Conservation (phyloP, 37 sponge, comb jelly and placozoan species). For the Haliclona indistincta region DNA sequence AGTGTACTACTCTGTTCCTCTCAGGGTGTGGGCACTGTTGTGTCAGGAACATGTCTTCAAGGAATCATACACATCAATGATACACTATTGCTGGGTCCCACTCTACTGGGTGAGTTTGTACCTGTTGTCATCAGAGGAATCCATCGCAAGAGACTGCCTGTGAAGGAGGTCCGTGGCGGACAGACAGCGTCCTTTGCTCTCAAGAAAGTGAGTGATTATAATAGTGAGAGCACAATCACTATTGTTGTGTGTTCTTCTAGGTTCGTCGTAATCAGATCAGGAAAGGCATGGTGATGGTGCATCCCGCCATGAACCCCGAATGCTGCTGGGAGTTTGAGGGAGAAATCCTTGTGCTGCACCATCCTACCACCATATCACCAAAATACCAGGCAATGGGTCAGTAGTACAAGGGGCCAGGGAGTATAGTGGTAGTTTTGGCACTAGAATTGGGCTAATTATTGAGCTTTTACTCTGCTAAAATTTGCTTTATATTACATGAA, state of each 20-base stretch:
- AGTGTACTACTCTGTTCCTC: too few relatives aligned
- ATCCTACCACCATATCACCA: constrained; percentile 94
- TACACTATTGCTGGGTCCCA: constrained; percentile 90
- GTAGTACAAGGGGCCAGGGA: not conserved
- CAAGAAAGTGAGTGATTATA: constrained; percentile 70
- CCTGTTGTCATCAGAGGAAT: constrained; percentile 85
- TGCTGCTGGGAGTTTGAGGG: constrained; percentile 98
- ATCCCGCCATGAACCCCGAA: constrained; percentile 58
- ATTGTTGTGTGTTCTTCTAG: constrained; percentile 20
- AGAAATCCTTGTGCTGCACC: constrained; percentile 96
- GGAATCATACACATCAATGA: constrained; percentile 85
- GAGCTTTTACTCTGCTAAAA: too few relatives aligned
- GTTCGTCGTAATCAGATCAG: constrained; percentile 77
- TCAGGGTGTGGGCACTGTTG: constrained; percentile 95
- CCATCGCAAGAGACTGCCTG: constrained; percentile 96
- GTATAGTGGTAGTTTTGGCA: too few relatives aligned
- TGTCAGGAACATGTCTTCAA: constrained; percentile 94
- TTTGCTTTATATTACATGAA: too few relatives aligned
- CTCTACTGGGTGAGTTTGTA: constrained; percentile 83
- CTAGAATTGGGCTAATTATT: too few relatives aligned
- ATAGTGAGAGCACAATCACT: not conserved
- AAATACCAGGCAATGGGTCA: constrained; percentile 98
- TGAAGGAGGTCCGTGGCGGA: constrained; percentile 88
- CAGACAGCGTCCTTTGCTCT: constrained; percentile 98
- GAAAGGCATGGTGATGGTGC: constrained; percentile 98